These are phyloP conservation scores for Meteorus colon DNA, from an alignment of 2,888 invertebrate genomes.

Conservation along the genomic window DNA sequence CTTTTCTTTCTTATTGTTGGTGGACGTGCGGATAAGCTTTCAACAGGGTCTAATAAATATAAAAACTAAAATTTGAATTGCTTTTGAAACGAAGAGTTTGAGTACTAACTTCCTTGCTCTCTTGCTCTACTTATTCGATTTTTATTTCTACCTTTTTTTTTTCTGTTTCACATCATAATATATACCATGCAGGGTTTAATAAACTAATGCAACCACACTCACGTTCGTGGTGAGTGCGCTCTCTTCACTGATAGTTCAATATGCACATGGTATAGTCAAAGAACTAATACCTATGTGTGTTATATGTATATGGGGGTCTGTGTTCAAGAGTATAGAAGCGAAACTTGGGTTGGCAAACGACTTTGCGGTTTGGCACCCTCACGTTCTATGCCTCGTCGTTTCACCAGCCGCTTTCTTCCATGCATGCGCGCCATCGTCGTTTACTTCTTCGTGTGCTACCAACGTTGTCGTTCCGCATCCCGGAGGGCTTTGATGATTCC, in stretches of 20 bases:
- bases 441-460: conserved; percentile 8
- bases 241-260: conserved; percentile 4
- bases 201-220: conserved; percentile 43
- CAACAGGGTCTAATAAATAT: conserved; percentile 18
- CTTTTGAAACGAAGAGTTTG: background rate
- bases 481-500: conserved; percentile 43
- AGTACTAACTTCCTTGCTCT: background rate
- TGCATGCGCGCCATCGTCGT: background rate
- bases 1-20: background rate
- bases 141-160: background rate
- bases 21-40: background rate
- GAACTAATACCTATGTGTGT: conserved; percentile 31
- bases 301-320: conserved; percentile 26
- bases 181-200: conserved; percentile 32
- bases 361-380: conserved; percentile 45
- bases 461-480: conserved; percentile 21
- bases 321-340: conserved; percentile 22
- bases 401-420: conserved; percentile 20
- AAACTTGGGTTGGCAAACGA: conserved; percentile 44
- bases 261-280: conserved; percentile 22
- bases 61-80: conserved; percentile 23
- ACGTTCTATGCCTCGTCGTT: conserved; percentile 22
- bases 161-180: background rate
- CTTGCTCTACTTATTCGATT: background rate
- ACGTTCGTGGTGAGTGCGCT: conserved; percentile 30